These are phyloP conservation scores for Scelioninae gen. 1 DNA, from an alignment of 2,888 invertebrate genomes.

Conservation along the genomic window DNA sequence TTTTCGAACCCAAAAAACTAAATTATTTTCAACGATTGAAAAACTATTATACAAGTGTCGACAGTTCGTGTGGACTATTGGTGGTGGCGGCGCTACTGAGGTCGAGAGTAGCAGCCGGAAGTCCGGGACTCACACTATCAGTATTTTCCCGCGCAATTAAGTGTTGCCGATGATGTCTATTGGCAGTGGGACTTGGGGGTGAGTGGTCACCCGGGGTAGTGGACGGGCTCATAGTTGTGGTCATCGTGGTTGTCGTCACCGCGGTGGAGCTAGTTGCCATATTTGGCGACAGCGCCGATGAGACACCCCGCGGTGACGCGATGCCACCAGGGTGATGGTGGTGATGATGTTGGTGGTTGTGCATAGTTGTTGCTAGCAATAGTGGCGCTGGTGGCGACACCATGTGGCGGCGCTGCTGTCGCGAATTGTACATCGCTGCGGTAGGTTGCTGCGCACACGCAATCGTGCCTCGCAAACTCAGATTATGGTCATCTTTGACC, in stretches of 20 bases:
- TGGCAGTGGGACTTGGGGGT: constrained; percentile 77
- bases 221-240: constrained; percentile 71
- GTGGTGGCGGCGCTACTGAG: constrained; percentile 88
- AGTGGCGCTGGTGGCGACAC: constrained; percentile 76
- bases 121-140: constrained; percentile 88
- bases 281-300: constrained; percentile 39
- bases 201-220: constrained; percentile 82
- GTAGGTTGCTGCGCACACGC: constrained; percentile 82
- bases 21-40: too few species aligned
- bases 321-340: constrained; percentile 56
- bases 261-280: constrained; percentile 40
- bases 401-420: constrained; percentile 76
- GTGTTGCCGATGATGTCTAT: constrained; percentile 74
- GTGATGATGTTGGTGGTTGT: constrained; percentile 74
- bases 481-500: constrained; percentile 55
- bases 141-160: constrained; percentile 85
- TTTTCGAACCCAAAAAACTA: not conserved
- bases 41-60: constrained; percentile 87
- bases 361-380: constrained; percentile 73
- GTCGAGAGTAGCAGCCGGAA: constrained; percentile 87
- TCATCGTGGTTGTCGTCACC: constrained; percentile 55
- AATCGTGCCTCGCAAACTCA: constrained; percentile 45
- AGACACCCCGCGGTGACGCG: constrained; percentile 36
- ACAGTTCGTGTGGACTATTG: constrained; percentile 88
- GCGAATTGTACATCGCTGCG: constrained; percentile 76